Evolutionary conservation across 2,113 vertebrate species (phyloP), one percentile per base, ranked within the genome.

Genomic region (Stegostoma tigrinum): DNA sequence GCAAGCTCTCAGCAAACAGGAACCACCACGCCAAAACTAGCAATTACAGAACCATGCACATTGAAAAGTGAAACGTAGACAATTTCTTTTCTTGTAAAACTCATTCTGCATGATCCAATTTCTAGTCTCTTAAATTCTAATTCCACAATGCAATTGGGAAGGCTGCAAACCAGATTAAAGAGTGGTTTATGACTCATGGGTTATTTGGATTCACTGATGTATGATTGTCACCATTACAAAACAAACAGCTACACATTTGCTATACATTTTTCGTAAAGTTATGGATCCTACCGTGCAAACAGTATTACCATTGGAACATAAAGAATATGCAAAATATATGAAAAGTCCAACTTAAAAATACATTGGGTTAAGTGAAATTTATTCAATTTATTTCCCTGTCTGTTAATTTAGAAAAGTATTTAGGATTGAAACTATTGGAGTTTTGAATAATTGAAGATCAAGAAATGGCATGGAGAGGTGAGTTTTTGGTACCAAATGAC

Each of bases 81-180:
- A 17, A 66, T 38, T 91, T 66, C n/a, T 83, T 61, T 38, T 21
- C n/a, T 21, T 66, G n/a, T 38, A 64, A 90, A 66, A 34, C 30
- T 93, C 34, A 14, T 38, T 17, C 61, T 38, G 61, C 21, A 34
- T 34, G 38, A 38, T 93, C 61, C 89, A 66, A 38, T 93, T 93
- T 93, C 61, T 67, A 21, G 7, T 6, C 55, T 93, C 89, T 93
- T 93, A 67, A 93, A 66, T 93, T 93, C 89, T 67, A 93, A 93
- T 93, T 93, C 61, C 61, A n/a, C 61, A 38, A 67, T 93, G 61
- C n/a, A 93, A n/a, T 38, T n/a, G 34, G 87, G 27, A 34, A 34
- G 34, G 1, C 89, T 67, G 89, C 89, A 42, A 90, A 93, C 21
- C 34, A n/a, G 30, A 30, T 61, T 90, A 90, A 90, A 34, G 30